Conservation (phyloP, 2,888 invertebrate species). For the Temnothorax ravouxi region DNA sequence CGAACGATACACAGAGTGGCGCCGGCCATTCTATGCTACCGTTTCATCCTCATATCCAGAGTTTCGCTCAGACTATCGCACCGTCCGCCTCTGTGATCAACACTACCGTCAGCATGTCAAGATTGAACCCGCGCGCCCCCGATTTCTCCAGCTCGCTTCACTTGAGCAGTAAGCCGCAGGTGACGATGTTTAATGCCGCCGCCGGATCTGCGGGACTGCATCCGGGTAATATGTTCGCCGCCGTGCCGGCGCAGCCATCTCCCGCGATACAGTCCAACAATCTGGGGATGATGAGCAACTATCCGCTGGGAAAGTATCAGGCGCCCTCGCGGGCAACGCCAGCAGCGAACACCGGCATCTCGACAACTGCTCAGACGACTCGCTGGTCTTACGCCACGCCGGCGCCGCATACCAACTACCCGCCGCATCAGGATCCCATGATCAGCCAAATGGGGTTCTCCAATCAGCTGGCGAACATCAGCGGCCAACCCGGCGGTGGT, state of each 20-base stretch:
- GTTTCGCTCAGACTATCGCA: constrained; percentile 83
- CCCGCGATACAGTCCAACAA: constrained; percentile 82
- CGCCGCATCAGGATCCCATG: constrained; percentile 83
- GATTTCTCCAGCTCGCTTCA: constrained; percentile 90
- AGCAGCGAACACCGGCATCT: constrained; percentile 73
- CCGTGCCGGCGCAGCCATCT: constrained; percentile 81
- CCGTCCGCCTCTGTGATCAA: constrained; percentile 81
- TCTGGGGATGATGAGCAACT: constrained; percentile 82
- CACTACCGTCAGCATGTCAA: constrained; percentile 88
- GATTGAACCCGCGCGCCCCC: constrained; percentile 93
- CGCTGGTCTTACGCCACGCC: constrained; percentile 83
- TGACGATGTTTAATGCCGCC: constrained; percentile 81
- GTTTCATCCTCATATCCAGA: constrained; percentile 83
- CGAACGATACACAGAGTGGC: constrained; percentile 80
- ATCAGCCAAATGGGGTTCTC: constrained; percentile 83
- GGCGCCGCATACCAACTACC: constrained; percentile 81
- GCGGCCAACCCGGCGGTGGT: constrained; percentile 75
- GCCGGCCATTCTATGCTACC: constrained; percentile 78
- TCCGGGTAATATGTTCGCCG: constrained; percentile 82
- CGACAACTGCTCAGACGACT: constrained; percentile 80
- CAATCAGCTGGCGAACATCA: constrained; percentile 81
- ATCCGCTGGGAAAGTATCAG: constrained; percentile 83
- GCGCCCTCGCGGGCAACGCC: constrained; percentile 77
- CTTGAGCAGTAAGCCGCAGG: constrained; percentile 83
- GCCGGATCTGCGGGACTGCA: constrained; percentile 80